Evolutionary conservation across 1,140 invertebrate species (phyloP).

Genomic region (Megathymus violae): DNA sequence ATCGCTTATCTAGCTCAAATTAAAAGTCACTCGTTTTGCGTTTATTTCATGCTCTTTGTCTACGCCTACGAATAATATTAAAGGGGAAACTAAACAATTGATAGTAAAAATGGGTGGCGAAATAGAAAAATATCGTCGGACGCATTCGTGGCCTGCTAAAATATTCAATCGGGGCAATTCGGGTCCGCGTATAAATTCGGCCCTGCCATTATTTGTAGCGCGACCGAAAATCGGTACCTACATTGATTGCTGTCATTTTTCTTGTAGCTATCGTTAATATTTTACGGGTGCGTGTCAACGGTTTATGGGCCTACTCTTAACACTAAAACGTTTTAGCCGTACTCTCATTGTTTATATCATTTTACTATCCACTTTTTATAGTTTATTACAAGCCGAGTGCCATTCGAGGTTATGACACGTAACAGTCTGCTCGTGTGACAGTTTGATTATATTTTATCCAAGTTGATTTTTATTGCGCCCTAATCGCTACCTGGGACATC

Average conservation of each 20-base stretch:
- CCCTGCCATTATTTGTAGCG: conserved; percentile 78
- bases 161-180: conserved; percentile 82
- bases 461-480: conserved; percentile 68
- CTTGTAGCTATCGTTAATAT: conserved; percentile 81
- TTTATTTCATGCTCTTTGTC: conserved; percentile 31
- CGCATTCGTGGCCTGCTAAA: conserved; percentile 78
- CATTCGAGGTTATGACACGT: conserved; percentile 66
- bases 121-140: conserved; percentile 81
- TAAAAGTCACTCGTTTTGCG: conserved; percentile 21
- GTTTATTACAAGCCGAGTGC: conserved; percentile 70
- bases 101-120: conserved; percentile 77
- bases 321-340: conserved; percentile 81
- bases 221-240: conserved; percentile 77
- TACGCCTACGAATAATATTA: conserved; percentile 71
- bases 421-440: conserved; percentile 50
- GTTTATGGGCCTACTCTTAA: conserved; percentile 80
- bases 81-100: conserved; percentile 80
- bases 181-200: conserved; percentile 79
- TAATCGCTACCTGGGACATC: conserved; percentile 40
- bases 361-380: conserved; percentile 79
- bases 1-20: conserved; percentile 29
- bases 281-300: conserved; percentile 80
- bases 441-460: conserved; percentile 61
- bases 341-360: conserved; percentile 81
- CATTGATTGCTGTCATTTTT: conserved; percentile 81